Evolutionary conservation across 2,113 vertebrate species (phyloP).

Genomic region (Oreocharis arfaki): DNA sequence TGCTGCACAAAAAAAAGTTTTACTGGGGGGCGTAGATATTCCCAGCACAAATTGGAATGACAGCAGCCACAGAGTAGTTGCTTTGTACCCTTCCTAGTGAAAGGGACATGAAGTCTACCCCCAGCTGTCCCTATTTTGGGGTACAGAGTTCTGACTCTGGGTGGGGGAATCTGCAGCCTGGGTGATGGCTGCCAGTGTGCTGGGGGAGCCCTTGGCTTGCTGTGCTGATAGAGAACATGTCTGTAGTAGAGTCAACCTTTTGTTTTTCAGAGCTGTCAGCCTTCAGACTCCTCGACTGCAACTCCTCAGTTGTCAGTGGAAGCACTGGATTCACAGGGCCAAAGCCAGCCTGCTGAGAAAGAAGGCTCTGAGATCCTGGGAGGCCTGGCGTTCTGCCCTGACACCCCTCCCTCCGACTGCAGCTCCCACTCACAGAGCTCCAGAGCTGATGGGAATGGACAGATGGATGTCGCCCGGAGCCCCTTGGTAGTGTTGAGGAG

Average conservation of each 20-base stretch:
- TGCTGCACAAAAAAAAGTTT: background rate
- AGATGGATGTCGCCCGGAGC: constrained; percentile 56
- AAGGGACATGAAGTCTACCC: background rate
- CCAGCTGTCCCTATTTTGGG: background rate
- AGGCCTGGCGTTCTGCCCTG: constrained; percentile 54
- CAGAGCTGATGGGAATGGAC: constrained; percentile 55
- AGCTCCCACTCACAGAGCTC: constrained; percentile 28
- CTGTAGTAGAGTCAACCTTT: background rate
- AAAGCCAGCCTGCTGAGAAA: constrained; percentile 37
- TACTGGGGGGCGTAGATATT: background rate
- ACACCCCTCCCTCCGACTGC: constrained; percentile 48
- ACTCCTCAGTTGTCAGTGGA: constrained; percentile 38
- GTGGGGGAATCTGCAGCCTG: background rate
- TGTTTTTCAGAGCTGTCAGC: constrained; percentile 76
- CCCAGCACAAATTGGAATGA: background rate
- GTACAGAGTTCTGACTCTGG: background rate
- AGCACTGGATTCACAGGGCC: background rate
- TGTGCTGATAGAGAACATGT: background rate
- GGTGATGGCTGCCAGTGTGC: background rate
- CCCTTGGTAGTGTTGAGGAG: constrained; percentile 68
- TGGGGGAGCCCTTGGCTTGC: background rate
- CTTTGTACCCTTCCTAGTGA: background rate
- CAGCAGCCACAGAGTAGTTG: background rate
- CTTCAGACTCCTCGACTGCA: constrained; percentile 50
- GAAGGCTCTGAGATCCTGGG: constrained; percentile 57